Evolutionary conservation across 1,140 invertebrate genomes (phyloP), one percentile per base, ranked within the genome.

Genomic region (Drosophila nebulosa): DNA sequence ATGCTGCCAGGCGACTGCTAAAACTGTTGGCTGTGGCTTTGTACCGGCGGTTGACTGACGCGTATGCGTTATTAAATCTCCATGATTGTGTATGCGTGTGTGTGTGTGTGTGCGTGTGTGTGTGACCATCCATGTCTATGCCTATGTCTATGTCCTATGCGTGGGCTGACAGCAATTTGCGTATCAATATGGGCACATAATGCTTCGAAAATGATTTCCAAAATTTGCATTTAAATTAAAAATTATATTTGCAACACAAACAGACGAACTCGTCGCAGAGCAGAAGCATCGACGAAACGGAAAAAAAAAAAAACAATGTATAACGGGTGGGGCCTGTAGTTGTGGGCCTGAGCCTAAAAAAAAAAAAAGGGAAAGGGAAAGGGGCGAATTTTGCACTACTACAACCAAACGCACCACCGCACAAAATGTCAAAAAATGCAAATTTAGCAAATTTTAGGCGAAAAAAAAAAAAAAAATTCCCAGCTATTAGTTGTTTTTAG

Each of bases 151-250:
- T 64, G 36, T 64, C 16, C 66, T 79, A 67, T 78, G 81, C 46
- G 81, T 85, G 53, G 60, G 83, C 81, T 83, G 83, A 88, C 83
- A 86, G 83, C 83, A 86, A 86, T 86, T 86, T 86, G 83, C 83
- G 83, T 86, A 86, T 86, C 83, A 86, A 86, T 86, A 86, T 86
- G 83, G 83, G 83, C 83, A 81, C 83, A 86, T 86, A 86, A 86
- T 86, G 83, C 84, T 88, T 83, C 75, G 83, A 86, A 88, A 86
- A 88, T 86, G 83, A 86, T 86, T 86, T 88, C 78, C 78, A 83
- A 86, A 86, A 86, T 86, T 86, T 86, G 83, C 83, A 86, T 86
- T 88, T 86, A 86, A 86, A 86, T 86, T 86, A 86, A 86, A 86
- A 86, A 86, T 88, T 88, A 86, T 86, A 86, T 86, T 86, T 86